phyloP scores from a whole-genome alignment of 2,113 vertebrate genomes.

The Dromiciops gliroides region DNA sequence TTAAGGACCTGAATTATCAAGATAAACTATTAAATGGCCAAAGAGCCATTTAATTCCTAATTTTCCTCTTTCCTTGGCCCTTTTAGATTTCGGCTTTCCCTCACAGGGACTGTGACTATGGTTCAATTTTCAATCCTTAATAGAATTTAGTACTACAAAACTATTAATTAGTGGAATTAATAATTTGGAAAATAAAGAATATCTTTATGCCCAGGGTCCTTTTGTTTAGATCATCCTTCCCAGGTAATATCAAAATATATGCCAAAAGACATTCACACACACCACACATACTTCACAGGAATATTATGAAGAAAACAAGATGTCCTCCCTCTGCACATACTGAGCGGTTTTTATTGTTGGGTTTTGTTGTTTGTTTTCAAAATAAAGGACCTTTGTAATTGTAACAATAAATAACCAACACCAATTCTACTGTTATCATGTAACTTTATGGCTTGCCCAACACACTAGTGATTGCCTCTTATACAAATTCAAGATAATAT shows the following conservation, averaged over 20 bases:
- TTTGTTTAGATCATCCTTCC: background rate
- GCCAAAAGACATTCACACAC: background rate
- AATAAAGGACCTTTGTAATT: background rate
- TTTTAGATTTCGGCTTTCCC: background rate
- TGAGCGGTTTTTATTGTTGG: background rate
- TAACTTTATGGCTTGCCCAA: background rate
- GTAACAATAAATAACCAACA: background rate
- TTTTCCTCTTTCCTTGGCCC: background rate
- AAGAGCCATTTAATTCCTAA: background rate
- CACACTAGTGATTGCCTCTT: background rate
- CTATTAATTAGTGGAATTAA: background rate
- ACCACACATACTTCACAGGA: background rate
- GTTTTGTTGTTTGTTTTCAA: background rate
- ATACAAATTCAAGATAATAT: background rate
- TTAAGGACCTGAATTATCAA: background rate
- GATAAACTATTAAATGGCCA: background rate
- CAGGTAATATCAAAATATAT: background rate
- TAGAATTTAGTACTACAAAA: background rate
- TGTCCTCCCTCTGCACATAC: background rate
- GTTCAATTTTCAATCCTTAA: background rate
- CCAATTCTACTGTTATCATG: background rate
- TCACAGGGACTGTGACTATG: background rate
- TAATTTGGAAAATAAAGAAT: background rate
- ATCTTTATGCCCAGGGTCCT: background rate
- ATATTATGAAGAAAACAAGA: background rate